These are phyloP conservation scores for Pongo pygmaeus DNA, from an alignment of 2,113 vertebrate genomes.

Conservation along the genomic window DNA sequence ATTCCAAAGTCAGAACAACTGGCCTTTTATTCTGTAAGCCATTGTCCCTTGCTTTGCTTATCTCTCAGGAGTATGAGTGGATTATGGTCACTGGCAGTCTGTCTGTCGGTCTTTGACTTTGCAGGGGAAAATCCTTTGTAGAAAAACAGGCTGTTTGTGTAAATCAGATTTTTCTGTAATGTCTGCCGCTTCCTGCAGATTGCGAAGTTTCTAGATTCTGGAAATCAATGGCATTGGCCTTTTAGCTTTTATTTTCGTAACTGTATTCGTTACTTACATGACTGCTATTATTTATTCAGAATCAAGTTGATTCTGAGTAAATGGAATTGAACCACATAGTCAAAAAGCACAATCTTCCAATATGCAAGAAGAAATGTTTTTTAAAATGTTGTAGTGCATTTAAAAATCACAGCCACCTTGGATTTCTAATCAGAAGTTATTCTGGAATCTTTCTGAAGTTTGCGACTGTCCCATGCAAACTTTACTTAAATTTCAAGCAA, in stretches of 20 bases:
- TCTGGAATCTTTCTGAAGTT: slow-evolving; percentile 68
- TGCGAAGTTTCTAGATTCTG: not conserved
- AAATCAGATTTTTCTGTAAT: not conserved
- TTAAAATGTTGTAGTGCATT: not conserved
- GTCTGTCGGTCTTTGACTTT: slow-evolving; percentile 57
- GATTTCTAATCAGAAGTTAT: slow-evolving; percentile 22
- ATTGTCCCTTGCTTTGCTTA: slow-evolving; percentile 49
- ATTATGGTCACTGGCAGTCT: not conserved
- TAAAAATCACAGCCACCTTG: slow-evolving; percentile 50
- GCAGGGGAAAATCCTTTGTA: slow-evolving; percentile 29
- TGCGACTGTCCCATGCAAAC: slow-evolving; percentile 57
- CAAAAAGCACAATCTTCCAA: not conserved
- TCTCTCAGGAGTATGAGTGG: slow-evolving; percentile 38
- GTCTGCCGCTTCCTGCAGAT: not conserved
- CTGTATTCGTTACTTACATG: not conserved
- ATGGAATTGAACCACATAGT: not conserved
- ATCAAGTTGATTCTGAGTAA: not conserved
- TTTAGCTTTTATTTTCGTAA: slow-evolving; percentile 13
- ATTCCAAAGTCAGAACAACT: slow-evolving; percentile 59
- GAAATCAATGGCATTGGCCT: not conserved
- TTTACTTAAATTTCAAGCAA: slow-evolving; percentile 63
- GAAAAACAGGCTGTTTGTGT: not conserved
- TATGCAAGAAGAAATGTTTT: not conserved
- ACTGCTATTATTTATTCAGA: not conserved
- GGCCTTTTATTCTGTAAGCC: slow-evolving; percentile 49